These are phyloP conservation scores for Drosophila ananassae DNA, from an alignment of 1,140 invertebrate species.

Conservation along the genomic window DNA sequence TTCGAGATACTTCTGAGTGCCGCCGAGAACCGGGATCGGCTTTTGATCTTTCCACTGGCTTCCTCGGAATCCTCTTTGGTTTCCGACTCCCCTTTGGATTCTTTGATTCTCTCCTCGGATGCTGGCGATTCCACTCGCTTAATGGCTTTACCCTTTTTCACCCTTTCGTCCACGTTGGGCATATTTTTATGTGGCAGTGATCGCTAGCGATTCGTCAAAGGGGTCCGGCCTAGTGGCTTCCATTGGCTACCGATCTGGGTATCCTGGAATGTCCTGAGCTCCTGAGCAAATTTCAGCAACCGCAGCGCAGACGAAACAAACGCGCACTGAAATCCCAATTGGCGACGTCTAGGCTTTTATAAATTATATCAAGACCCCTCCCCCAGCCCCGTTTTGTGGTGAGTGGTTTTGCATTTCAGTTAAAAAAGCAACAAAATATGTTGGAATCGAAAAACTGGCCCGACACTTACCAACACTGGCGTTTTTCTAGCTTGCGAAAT, in stretches of 20 bases:
- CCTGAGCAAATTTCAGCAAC: constrained; percentile 26
- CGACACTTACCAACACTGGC: constrained; percentile 69
- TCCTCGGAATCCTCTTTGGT: constrained; percentile 17
- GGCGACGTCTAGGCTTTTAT: constrained; percentile 63
- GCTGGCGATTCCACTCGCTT: constrained; percentile 29
- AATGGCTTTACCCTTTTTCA: constrained; percentile 37
- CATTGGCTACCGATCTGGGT: constrained; percentile 18
- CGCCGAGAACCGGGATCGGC: constrained; percentile 77
- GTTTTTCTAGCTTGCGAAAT: constrained; percentile 44
- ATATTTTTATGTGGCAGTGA: constrained; percentile 57
- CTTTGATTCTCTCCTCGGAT: constrained; percentile 8
- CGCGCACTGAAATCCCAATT: constrained; percentile 60
- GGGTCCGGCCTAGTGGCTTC: constrained; percentile 1
- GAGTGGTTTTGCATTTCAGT: constrained; percentile 69
- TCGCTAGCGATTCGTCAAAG: constrained; percentile 26
- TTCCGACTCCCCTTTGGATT: constrained; percentile 6
- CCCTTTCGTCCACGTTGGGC: constrained; percentile 58
- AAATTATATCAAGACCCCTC: constrained; percentile 46
- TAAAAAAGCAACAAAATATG: constrained; percentile 10
- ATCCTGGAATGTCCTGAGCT: constrained; percentile 6
- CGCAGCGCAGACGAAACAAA: constrained; percentile 56
- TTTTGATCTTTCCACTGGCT: constrained; percentile 51
- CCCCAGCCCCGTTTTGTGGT: constrained; percentile 37
- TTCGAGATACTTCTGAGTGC: constrained; percentile 76
- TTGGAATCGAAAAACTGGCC: constrained; percentile 12